Base-by-base conservation (phyloP, 2,113 vertebrate genomes). In the Seriola rivoliana region DNA sequence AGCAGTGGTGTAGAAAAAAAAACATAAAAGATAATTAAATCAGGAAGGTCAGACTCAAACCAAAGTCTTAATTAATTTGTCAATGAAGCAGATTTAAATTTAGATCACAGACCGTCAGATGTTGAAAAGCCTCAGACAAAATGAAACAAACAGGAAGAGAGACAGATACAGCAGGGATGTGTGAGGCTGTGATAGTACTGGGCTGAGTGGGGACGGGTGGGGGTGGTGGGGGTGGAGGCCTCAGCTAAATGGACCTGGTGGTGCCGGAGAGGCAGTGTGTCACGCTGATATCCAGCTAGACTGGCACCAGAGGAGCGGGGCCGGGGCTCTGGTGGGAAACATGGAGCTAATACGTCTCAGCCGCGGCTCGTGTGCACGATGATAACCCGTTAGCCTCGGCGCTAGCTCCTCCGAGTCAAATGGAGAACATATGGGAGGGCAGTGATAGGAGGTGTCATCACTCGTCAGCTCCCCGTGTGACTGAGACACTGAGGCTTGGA, bases 181-280 rank as follows among this genome's bases (percentile, higher is more conserved):
- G 23, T 72, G 80, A 55, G 36, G 40, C 48, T 8, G 14, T 21
- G 50, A 78, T 76, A 52, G 3, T 46, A 48, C 40, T 23, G 34
- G 77, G 34, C 58, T 54, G 59, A 21, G 48, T 5, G 60, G 32
- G 50, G 64, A 66, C 7, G 46, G 54, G 65, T 38, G 38, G 38
- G 8, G 38, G 4, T 4, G 38, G 36, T 38, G 29, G 34, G 34
- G 52, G 12, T 58, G 63, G 62, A 71, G 64, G 80, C 29, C 68
- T 67, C 44, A 5, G 71, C 71, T 84, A 82, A 89, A 85, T 75
- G 80, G 82, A 74, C 19, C 48, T 66, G 0, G n/a, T 63, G 83
- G 66, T 79, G 87, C 85, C 76, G 69, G 75, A 64, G 59, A 73
- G 75, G 36, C 81, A 65, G 75, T 8, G 2, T 36, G 74, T 9